A percentile compares a stretch with the other conserved stretches of the same genome.
Evolutionary conservation across 2,888 invertebrate genomes (phyloP).

Genomic region (Drosophila lutescens): DNA sequence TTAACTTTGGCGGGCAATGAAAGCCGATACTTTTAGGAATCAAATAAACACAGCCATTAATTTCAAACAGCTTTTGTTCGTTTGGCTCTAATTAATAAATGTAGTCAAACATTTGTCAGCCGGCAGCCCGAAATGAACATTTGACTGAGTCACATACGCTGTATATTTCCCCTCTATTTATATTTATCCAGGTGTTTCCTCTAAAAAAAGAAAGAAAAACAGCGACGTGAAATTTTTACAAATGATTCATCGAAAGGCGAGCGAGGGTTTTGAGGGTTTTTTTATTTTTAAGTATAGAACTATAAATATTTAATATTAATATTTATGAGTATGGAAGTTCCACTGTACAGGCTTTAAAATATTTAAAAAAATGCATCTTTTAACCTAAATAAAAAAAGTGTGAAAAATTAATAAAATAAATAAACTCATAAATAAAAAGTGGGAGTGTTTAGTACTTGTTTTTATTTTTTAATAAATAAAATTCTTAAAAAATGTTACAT

Average conservation of each 20-base stretch:
- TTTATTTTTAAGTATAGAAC: too few species aligned
- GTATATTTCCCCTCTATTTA: slow-evolving; percentile 15
- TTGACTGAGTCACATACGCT: slow-evolving; percentile 19
- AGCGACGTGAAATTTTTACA: slow-evolving; percentile 48
- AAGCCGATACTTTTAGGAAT: slow-evolving; percentile 28
- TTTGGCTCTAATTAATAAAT: slow-evolving; percentile 17
- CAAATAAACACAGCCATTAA: slow-evolving; percentile 15
- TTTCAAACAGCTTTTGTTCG: neutral
- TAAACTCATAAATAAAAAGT: too few species aligned
- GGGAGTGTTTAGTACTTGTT: too few species aligned
- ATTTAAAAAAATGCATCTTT: too few species aligned
- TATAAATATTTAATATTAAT: too few species aligned
- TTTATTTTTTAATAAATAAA: too few species aligned
- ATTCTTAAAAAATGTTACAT: too few species aligned
- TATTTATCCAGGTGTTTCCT: slow-evolving; percentile 76
- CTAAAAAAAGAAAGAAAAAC: slow-evolving; percentile 23
- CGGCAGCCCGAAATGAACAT: slow-evolving; percentile 4
- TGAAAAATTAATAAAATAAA: too few species aligned
- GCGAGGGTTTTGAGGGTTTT: too few species aligned
- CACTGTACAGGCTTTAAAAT: too few species aligned
- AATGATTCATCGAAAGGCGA: slow-evolving; percentile 56
- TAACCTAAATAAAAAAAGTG: too few species aligned
- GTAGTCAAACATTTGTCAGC: slow-evolving; percentile 8
- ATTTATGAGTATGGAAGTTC: too few species aligned
- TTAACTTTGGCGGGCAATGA: slow-evolving; percentile 10